These are phyloP conservation scores for Rhombomys opimus DNA, from an alignment of 2,113 vertebrate species.

Conservation along the genomic window DNA sequence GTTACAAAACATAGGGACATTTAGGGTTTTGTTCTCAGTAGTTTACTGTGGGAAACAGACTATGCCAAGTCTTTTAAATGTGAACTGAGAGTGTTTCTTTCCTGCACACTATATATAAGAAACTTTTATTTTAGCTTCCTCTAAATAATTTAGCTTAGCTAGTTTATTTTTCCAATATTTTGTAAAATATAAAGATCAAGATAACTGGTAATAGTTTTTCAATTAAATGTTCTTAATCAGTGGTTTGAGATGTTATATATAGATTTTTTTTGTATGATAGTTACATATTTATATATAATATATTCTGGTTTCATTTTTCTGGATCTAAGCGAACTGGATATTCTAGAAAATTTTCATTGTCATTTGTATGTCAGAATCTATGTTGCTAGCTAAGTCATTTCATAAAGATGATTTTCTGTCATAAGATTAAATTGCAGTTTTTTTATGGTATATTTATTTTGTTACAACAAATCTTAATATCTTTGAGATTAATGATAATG, in stretches of 20 bases:
- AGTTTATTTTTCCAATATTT: conserved; percentile 21
- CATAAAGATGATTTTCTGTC: conserved; percentile 24
- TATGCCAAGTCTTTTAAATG: background rate
- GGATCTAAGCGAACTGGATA: background rate
- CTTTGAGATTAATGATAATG: conserved; percentile 17
- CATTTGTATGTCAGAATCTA: background rate
- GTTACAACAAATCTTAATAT: conserved; percentile 31
- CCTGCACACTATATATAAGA: background rate
- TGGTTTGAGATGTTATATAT: conserved; percentile 49
- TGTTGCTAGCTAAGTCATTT: conserved; percentile 44
- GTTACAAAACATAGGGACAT: background rate
- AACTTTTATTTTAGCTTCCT: conserved; percentile 30
- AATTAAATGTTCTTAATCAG: conserved; percentile 41
- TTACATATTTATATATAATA: background rate
- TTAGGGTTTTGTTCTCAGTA: background rate
- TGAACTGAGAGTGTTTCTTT: conserved; percentile 16
- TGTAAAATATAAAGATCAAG: conserved; percentile 10
- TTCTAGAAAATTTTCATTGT: conserved; percentile 50
- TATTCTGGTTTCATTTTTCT: background rate
- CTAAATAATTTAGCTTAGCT: conserved; percentile 41
- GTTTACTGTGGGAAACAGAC: background rate
- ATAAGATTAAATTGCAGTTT: conserved; percentile 26
- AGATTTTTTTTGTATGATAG: background rate
- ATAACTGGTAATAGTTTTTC: background rate
- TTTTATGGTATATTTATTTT: conserved; percentile 42